Base-by-base conservation (phyloP, 1,140 invertebrate species). In the Pseudomyrmex concolor region DNA sequence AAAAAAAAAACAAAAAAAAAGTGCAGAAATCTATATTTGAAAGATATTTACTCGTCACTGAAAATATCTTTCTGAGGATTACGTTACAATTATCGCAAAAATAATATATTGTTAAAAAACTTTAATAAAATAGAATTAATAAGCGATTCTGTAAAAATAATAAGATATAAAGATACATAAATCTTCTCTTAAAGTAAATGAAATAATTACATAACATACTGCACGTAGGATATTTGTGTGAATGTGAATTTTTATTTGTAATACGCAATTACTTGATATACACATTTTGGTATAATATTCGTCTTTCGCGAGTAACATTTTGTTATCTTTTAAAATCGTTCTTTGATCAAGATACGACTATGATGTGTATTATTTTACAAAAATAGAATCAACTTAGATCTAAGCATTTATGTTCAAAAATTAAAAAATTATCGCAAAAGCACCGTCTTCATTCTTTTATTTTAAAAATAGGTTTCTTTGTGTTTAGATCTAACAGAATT, bases 211-310 rank as follows among this genome's bases (percentile, higher is more conserved):
- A 76, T 17, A 57, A 34, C 22, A 34, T 34, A 45, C 10, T 78
- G 45, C 68, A 84, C 22, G 60, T 54, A 74, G 76, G 9, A 8
- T 74, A 73, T 43, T 63, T 59, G 43, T 67, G 17, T 77, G 25
- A 66, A 83, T 77, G 25, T 67, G 9, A 66, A 66, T 66, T 78
- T 66, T 25, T 78, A 83, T 12, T 73, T 82, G 10, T 60, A 67
- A 17, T 57, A 45, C 13, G 4, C 63, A 63, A 15, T 64, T 25
- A 25, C 25, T 25, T 63, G 22, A 7, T 66, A 45, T 77, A 34
- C 34, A 34, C 5, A 34, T 34, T 34, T 34, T 34, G 34, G 34
- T 34, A 34, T 34, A 34, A 7, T 34, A 34, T 34, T 5, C 0
- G 34, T 34, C 34, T 57, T 59, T 85, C 17, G 62, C 60, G 4